Base-by-base conservation (phyloP, 2,113 vertebrate species). In the Pithys albifrons region DNA sequence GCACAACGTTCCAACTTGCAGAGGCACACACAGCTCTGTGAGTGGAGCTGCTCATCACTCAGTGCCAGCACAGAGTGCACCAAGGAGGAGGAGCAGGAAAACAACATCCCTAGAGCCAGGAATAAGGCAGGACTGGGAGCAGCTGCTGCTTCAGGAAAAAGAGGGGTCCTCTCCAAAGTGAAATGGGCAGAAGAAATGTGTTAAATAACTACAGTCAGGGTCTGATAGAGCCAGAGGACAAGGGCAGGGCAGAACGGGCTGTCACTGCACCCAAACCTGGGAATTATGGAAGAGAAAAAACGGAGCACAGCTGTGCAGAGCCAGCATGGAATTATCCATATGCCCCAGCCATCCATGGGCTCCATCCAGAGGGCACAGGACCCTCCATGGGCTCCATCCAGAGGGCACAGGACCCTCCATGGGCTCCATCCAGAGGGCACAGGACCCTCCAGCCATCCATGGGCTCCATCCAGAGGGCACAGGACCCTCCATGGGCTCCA, bases 161-260 rank as follows among this genome's bases (percentile, higher is more conserved):
- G 13, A n/a, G 22, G 64, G 16, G 27, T 23, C 59, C 54, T 29
- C 54, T 37, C 54, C 55, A 7, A 24, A 35, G 41, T 12, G 24
- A 23, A 49, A 55, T 0, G 6, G 6, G 58, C 65, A 45, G 37
- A 72, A 55, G 29, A 7, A 52, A 54, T 1, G 1, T 1, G 6
- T 27, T 39, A 48, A 39, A 39, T 39, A 39, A 35, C 45, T 13
- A 12, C 29, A 12, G 8, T 4, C 22, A 43, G 28, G 37, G 37
- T 45, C 37, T 43, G 43, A 24, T 10, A 49, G 8, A 20, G 54
- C 14, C 15, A 46, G 19, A 45, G 37, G 45, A 25, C 24, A 31
- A 29, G 43, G 54, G 45, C 49, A 82, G n/a, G 61, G 59, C 66
- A 82, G 37, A 48, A 62, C 29, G 0, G 8, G n/a, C 43, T 54